A percentile compares a stretch with the other conserved stretches of the same genome.
These are phyloP conservation scores for Pipistrellus pygmaeus DNA, from an alignment of 2,797 vertebrate species.

Conservation along the genomic window DNA sequence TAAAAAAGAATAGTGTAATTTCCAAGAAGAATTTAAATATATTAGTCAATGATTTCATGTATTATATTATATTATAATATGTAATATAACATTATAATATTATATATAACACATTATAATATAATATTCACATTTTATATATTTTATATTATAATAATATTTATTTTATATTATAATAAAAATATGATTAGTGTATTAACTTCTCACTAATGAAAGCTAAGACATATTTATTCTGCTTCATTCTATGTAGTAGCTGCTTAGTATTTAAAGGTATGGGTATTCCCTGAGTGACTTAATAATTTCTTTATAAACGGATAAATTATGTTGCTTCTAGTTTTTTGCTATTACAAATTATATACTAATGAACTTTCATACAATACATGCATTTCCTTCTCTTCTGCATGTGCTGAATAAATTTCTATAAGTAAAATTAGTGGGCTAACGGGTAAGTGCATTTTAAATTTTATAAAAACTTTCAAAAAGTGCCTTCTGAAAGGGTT, in stretches of 20 bases:
- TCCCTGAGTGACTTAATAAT: background rate
- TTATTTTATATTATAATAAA: too few species aligned
- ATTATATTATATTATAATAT: too few species aligned
- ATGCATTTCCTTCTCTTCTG: background rate
- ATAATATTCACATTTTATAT: too few species aligned
- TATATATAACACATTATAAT: too few species aligned
- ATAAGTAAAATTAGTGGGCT: conserved; percentile 28
- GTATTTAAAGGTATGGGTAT: background rate
- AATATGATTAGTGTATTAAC: background rate
- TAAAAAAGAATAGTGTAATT: background rate
- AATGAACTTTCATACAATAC: background rate
- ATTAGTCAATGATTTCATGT: background rate
- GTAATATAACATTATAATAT: too few species aligned
- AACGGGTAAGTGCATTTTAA: background rate
- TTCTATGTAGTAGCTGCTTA: background rate
- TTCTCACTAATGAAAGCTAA: background rate
- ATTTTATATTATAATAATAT: too few species aligned
- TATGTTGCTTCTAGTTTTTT: background rate
- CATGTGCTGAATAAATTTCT: background rate
- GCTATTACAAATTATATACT: background rate
- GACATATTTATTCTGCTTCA: background rate
- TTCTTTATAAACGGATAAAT: background rate
- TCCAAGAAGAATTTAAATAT: background rate
- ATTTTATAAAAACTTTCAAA: conserved; percentile 24
- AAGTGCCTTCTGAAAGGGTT: background rate